These are phyloP conservation scores for Cotesia vestalis DNA, from an alignment of 1,140 invertebrate species.

Conservation along the genomic window DNA sequence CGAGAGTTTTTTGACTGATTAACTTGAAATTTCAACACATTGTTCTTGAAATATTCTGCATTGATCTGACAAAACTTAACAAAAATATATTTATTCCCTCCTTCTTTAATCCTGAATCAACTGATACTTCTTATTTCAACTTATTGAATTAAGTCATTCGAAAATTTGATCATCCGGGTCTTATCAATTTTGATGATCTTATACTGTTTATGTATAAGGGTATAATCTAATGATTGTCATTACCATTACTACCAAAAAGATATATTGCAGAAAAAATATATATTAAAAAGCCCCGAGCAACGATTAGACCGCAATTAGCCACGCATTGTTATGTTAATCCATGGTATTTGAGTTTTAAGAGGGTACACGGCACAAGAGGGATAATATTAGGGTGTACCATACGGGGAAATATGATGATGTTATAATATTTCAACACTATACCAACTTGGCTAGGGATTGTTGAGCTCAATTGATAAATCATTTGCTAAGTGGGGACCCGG, in stretches of 20 bases:
- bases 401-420: slow-evolving; percentile 52
- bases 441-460: slow-evolving; percentile 51
- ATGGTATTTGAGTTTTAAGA: slow-evolving; percentile 37
- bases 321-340: slow-evolving; percentile 65
- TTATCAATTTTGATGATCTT: no score
- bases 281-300: slow-evolving; percentile 46
- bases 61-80: no score
- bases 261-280: background rate
- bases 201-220: no score
- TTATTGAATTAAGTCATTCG: no score
- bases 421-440: slow-evolving; percentile 65
- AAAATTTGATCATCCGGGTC: no score
- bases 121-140: no score
- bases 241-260: slow-evolving; percentile 6
- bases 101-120: no score
- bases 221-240: background rate
- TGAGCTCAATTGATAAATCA: slow-evolving; percentile 61
- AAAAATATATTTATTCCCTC: no score
- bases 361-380: slow-evolving; percentile 36
- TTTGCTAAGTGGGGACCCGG: slow-evolving; percentile 50
- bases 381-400: slow-evolving; percentile 60
- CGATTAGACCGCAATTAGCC: slow-evolving; percentile 64
- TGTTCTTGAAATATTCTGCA: no score
- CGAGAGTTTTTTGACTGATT: no score
- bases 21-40: no score